A percentile compares a stretch with the other conserved stretches of the same genome.
Evolutionary conservation across 2,888 invertebrate genomes (phyloP).

Genomic region (Prosopocoilus inquinatus): DNA sequence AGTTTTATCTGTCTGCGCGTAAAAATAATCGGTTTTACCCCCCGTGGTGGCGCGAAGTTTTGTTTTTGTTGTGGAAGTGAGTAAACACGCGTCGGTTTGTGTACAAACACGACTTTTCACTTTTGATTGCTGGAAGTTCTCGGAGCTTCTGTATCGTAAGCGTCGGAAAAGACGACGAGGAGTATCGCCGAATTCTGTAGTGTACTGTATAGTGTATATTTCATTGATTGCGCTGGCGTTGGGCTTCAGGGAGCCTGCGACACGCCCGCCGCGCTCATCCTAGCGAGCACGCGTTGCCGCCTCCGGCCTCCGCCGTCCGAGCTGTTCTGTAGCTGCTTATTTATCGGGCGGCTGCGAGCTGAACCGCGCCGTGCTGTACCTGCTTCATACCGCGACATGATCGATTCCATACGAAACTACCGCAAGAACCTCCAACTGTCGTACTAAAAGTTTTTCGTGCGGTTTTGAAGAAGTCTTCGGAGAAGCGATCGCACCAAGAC

Average conservation of each 20-base stretch:
- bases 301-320: slow-evolving; percentile 45
- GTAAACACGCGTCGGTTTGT: no score
- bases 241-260: slow-evolving; percentile 47
- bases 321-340: slow-evolving; percentile 51
- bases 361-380: slow-evolving; percentile 44
- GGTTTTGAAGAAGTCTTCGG: slow-evolving; percentile 12
- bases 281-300: slow-evolving; percentile 50
- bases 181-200: slow-evolving; percentile 27
- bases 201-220: slow-evolving; percentile 47
- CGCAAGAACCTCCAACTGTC: background rate
- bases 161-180: no score
- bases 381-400: slow-evolving; percentile 32
- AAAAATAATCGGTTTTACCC: no score
- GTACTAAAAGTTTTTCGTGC: background rate
- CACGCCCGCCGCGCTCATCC: slow-evolving; percentile 51
- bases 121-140: background rate
- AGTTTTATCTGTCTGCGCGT: no score
- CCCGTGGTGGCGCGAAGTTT: no score
- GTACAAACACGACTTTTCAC: background rate
- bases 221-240: slow-evolving; percentile 51
- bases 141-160: no score
- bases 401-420: slow-evolving; percentile 9
- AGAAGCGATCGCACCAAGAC: slow-evolving; percentile 18
- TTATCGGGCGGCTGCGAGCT: slow-evolving; percentile 50
- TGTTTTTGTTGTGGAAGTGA: no score